Evolutionary conservation across 2,888 invertebrate genomes (phyloP).

Genomic region (Chrysina gloriosa): DNA sequence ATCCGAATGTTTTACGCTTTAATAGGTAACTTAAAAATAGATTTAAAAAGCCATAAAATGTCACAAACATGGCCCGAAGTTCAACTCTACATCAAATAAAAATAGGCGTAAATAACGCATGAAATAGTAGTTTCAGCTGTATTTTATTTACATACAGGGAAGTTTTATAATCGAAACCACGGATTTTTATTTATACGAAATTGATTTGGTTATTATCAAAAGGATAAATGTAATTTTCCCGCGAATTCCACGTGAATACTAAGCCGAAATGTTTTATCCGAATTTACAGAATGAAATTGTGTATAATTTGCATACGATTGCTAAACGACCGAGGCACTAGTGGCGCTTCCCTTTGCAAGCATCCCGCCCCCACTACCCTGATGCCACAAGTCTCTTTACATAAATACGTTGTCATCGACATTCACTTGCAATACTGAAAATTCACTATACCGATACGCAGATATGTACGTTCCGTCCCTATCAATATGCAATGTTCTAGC

Average conservation of each 20-base stretch:
- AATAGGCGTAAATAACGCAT: no score
- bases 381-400: neutral
- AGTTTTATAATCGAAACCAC: no score
- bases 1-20: constrained; percentile 4
- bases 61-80: constrained; percentile 13
- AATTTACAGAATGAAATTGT: no score
- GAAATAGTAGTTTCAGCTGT: neutral
- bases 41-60: constrained; percentile 6
- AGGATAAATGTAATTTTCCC: no score
- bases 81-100: constrained; percentile 2
- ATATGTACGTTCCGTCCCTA: neutral
- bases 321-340: no score
- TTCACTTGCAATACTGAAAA: neutral
- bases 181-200: no score
- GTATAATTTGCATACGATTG: no score
- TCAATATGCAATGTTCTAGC: constrained; percentile 11
- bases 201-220: no score
- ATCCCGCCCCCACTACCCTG: no score
- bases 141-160: neutral
- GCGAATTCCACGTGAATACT: no score
- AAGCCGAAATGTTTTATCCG: no score
- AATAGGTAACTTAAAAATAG: neutral
- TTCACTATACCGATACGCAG: neutral
- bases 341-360: no score
- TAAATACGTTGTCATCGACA: neutral